Evolutionary conservation across 2,113 vertebrate species (phyloP), one percentile per base, ranked within the genome.

Genomic region (Carettochelys insculpta): DNA sequence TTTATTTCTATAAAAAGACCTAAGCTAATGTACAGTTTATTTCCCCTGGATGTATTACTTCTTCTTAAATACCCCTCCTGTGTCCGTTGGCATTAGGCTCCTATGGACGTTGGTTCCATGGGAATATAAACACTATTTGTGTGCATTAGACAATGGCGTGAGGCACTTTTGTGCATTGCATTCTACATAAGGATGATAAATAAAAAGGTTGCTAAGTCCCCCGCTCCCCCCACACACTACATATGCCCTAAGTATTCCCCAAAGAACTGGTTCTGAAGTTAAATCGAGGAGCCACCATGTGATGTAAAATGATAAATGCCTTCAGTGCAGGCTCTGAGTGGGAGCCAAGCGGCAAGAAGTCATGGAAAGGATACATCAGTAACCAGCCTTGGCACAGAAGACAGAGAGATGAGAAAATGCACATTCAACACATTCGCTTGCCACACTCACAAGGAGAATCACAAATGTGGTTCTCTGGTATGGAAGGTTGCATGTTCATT

Each of bases 381-480:
- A n/a, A 22, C 24, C 54, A 77, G 65, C 41, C 56, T 78, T 88
- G 81, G 29, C 82, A 83, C 78, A 56, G 31, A 43, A 31, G 73
- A 53, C 54, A 79, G 50, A n/a, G 43, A 52, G 75, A 34, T 45
- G 43, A 47, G 75, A 16, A 89, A 77, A 73, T 82, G 65, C 78
- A 71, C 83, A 77, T 45, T 82, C 77, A 50, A 47, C 56, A 77
- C 24, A 91, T 48, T 58, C 41, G 20, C 45, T 80, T 83, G 58
- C 73, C 11, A 68, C 48, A 52, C n/a, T n/a, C 73, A 61, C n/a
- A 19, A 58, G 29, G 20, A 34, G 77, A 96, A 83, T 94, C 95
- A 95, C 94, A 96, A 96, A 96, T 47, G 27, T 73, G 45, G 41
- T 48, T 71, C 24, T 65, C 9, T 71, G 16, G 52, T 27, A n/a